A percentile compares a stretch with the other conserved stretches of the same genome.
Conservation (phyloP, 2,797 vertebrate genomes). For the Cryptoprocta ferox region DNA sequence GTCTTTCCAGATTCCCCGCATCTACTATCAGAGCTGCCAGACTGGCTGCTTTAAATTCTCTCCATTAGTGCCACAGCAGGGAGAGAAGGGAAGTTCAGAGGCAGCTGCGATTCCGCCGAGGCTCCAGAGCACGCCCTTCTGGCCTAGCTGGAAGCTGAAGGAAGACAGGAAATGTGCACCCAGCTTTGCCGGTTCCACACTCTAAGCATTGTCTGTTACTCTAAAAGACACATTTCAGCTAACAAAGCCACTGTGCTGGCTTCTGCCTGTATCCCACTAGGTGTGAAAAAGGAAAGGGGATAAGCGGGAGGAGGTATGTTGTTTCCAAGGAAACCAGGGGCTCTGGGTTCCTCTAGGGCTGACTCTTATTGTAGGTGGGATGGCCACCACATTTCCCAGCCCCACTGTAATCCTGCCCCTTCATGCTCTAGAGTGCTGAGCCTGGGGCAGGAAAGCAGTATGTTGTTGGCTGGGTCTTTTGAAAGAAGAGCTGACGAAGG, state of each 20-base stretch:
- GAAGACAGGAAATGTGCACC: conserved; percentile 42
- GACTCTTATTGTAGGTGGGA: not conserved
- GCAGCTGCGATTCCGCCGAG: not conserved
- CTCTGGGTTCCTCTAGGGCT: not conserved
- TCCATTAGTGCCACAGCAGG: conserved; percentile 50
- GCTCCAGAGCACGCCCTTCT: conserved; percentile 25
- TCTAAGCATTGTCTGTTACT: not conserved
- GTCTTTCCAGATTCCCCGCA: conserved; percentile 14
- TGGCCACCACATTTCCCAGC: not conserved
- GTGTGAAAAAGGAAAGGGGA: conserved; percentile 58
- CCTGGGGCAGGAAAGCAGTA: not conserved
- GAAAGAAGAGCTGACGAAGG: conserved; percentile 46
- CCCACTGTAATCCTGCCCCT: not conserved
- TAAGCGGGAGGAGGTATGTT: conserved; percentile 72
- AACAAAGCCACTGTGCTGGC: conserved; percentile 55
- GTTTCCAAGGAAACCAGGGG: conserved; percentile 69
- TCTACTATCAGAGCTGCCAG: not conserved
- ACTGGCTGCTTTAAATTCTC: conserved; percentile 18
- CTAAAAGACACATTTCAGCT: conserved; percentile 46
- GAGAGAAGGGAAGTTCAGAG: conserved; percentile 35
- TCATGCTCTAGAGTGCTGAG: not conserved
- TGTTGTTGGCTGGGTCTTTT: not conserved
- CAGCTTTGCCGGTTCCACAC: not conserved
- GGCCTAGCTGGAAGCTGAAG: conserved; percentile 36
- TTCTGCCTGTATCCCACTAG: conserved; percentile 62